Percentiles rank a stretch among this genome's conserved stretches.
Evolutionary conservation across 2,113 vertebrate genomes (phyloP).

Genomic region (Ceuthmochares aereus): DNA sequence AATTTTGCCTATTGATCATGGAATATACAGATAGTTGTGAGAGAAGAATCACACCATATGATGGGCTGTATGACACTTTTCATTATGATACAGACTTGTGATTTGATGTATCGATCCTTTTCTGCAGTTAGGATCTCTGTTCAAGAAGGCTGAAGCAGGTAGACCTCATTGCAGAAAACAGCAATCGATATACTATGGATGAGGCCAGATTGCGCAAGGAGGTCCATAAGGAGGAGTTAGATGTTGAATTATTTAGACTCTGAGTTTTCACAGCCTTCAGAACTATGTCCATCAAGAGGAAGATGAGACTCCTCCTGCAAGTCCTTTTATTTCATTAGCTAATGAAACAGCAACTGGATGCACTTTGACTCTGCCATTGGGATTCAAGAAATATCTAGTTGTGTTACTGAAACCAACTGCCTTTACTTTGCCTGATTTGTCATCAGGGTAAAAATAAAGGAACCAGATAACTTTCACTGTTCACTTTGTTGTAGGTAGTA

Average conservation of each 20-base stretch:
- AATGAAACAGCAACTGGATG: background rate
- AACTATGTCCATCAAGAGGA: background rate
- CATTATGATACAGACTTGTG: background rate
- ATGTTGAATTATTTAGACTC: background rate
- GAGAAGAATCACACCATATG: background rate
- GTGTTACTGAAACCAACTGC: background rate
- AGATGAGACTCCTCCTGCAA: background rate
- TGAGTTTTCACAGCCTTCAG: background rate
- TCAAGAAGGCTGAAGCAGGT: background rate
- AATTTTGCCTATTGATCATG: conserved; percentile 19
- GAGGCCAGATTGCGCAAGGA: background rate
- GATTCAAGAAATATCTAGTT: background rate
- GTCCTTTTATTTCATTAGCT: background rate
- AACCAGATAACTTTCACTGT: background rate
- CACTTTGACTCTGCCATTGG: background rate
- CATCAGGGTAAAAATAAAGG: background rate
- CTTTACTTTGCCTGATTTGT: background rate
- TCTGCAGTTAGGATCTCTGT: background rate
- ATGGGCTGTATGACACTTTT: background rate
- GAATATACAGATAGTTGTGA: background rate
- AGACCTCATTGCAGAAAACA: background rate
- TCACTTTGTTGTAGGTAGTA: background rate
- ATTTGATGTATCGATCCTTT: background rate
- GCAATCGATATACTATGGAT: background rate
- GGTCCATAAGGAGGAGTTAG: background rate